phyloP scores from a whole-genome alignment of 2,113 vertebrate species.

The Heloderma charlesbogerti region DNA sequence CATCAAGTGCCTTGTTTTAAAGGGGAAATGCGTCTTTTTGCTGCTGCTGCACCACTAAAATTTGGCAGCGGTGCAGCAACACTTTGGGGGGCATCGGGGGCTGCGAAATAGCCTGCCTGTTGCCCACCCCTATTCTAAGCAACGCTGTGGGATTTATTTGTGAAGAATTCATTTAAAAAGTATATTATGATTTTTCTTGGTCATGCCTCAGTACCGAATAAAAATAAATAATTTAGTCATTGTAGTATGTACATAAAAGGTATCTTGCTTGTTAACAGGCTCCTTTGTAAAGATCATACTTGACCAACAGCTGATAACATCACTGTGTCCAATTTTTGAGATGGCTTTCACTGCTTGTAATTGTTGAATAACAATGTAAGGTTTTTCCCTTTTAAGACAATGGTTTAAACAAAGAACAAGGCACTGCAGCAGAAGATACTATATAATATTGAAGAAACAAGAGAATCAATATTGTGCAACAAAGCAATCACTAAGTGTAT shows the following conservation, averaged over 20 bases:
- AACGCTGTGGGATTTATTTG: not conserved
- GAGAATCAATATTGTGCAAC: not conserved
- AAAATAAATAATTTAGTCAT: not conserved
- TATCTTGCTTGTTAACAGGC: not conserved
- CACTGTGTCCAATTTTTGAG: not conserved
- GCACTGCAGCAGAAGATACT: not conserved
- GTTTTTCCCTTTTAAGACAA: not conserved
- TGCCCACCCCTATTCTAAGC: not conserved
- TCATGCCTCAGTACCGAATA: not conserved
- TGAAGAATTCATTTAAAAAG: not conserved
- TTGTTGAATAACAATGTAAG: not conserved
- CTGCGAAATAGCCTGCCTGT: not conserved
- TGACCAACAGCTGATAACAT: not conserved
- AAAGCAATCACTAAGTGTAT: not conserved
- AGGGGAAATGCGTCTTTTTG: no score
- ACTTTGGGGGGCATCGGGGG: no score
- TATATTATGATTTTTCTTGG: not conserved
- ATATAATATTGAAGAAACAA: not conserved
- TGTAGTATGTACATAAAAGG: not conserved
- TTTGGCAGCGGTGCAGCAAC: no score
- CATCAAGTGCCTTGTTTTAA: no score
- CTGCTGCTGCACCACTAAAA: no score
- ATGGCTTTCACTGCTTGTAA: not conserved
- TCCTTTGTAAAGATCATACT: not conserved
- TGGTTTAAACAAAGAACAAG: not conserved